Evolutionary conservation across 1,140 invertebrate genomes (phyloP), one percentile per base, ranked within the genome.

Genomic region (Zaprionus inermis): DNA sequence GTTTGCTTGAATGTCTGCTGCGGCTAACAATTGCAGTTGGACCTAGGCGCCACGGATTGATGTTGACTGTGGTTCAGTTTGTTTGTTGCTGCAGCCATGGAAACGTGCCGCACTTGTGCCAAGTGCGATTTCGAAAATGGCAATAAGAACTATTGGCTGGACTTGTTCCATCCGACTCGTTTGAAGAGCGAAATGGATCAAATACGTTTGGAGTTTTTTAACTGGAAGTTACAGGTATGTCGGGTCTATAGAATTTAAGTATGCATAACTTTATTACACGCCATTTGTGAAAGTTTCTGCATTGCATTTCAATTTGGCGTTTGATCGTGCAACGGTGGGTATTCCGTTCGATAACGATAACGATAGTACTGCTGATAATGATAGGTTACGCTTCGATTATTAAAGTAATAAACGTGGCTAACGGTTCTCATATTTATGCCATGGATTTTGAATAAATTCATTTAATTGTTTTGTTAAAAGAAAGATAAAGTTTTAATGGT

Each of bases 91-190:
- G 72, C 63, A 71, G 78, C 65, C 72, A 91, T 91, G 90, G 90
- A 91, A 90, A 91, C 90, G 72, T 91, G 90, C 70, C 90, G 90
- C 54, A 91, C 90, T 66, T 91, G 90, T 91, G 90, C 90, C 44
- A 90, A 82, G 52, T 91, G 86, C 75, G 90, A 91, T 77, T 91
- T 90, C 55, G 90, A 90, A 76, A 88, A 80, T 82, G 83, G 83
- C 66, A 83, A 77, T 63, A 81, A 80, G 60, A 89, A 78, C 44
- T 88, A 82, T 75, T 81, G 79, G 79, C 58, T 91, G 66, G 90
- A 91, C 74, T 75, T 91, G 59, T 89, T 90, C 52, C 86, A 91
- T 85, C 77, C 90, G 60, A 81, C 68, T 36, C 79, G 90, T 49
- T 91, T 80, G 78, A 75, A 83, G 52, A 81, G 51, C 30, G 90